Base-by-base conservation (phyloP, 2,888 invertebrate genomes). In the Sesamia inferens region DNA sequence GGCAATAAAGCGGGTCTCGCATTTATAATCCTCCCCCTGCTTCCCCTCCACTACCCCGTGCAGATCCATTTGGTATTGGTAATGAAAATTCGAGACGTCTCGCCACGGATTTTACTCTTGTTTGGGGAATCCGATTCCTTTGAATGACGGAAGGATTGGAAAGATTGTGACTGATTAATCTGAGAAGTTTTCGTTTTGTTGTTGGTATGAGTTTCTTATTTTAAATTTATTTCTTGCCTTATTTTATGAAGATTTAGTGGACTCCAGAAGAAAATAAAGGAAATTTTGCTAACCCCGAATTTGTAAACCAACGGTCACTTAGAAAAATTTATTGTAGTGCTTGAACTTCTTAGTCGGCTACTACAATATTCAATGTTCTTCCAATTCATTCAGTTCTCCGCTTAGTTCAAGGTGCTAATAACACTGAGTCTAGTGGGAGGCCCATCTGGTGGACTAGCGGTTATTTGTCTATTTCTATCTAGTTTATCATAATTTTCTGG, bases 81-180 rank as follows among this genome's bases (percentile, higher is more conserved):
- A 83, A 83, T 87, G 86, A 87, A 86, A 87, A 85, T 87, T 93
- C 90, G 92, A 93, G 91, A 92, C 91, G 91, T 92, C 90, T 87
- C 87, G 87, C 75, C 92, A 83, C 78, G 90, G 90, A 90, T 93
- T 91, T 89, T 63, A 84, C 87, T 88, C 83, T 89, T 89, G 88
- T 90, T 88, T 84, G 88, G 85, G 82, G 87, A 88, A 79, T 89
- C 87, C 85, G 81, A 89, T 90, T 77, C 71, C 55, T 76, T 74
- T 73, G 70, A 77, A 74, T 78, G 44, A 24, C 31, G 22, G 54
- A 73, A 68, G 78, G 82, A 77, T 71, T 66, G 68, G 22, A 77
- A 84, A 82, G 84, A 84, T 67, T 71, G 68, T 66, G 65, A 51
- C 70, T 77, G 84, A 84, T 82, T 84, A 82, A 77, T 81, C 42